phyloP scores from a whole-genome alignment of 2,797 vertebrate genomes.

The Catharus ustulatus region DNA sequence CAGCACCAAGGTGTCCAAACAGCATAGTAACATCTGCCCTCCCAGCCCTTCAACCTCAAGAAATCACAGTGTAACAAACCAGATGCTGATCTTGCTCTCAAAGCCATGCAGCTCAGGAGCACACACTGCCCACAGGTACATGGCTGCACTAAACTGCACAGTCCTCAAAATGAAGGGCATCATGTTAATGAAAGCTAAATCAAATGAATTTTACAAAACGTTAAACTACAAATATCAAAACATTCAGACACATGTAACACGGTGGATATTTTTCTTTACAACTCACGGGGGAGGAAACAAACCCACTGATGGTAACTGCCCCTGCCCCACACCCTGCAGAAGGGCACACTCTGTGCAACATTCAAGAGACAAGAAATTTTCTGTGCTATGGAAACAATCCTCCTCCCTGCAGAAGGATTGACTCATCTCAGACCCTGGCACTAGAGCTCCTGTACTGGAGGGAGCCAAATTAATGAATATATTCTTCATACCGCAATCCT shows the following conservation, averaged over 20 bases:
- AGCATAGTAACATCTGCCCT: not conserved
- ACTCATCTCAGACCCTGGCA: not conserved
- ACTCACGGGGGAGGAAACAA: fast-evolving
- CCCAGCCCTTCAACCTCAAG: not conserved
- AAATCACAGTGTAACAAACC: not conserved
- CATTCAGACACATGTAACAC: not conserved
- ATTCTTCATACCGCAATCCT: not conserved
- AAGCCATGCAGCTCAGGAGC: not conserved
- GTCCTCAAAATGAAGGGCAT: not conserved
- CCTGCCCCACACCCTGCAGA: not conserved
- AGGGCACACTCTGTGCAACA: not conserved
- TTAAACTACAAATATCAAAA: not conserved
- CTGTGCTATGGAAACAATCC: not conserved
- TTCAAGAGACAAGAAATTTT: not conserved
- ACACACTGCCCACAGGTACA: not conserved
- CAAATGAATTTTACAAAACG: not conserved
- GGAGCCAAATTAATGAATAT: not conserved
- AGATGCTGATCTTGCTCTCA: not conserved
- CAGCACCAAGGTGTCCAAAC: not conserved
- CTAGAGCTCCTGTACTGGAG: not conserved
- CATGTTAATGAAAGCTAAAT: not conserved
- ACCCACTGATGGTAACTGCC: not conserved
- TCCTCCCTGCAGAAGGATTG: not conserved
- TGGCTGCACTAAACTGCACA: not conserved
- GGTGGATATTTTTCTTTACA: not conserved